Percentiles rank a stretch among this genome's conserved stretches.
Conservation (phyloP, 2,888 invertebrate species). For the Leptopilina myrica region DNA sequence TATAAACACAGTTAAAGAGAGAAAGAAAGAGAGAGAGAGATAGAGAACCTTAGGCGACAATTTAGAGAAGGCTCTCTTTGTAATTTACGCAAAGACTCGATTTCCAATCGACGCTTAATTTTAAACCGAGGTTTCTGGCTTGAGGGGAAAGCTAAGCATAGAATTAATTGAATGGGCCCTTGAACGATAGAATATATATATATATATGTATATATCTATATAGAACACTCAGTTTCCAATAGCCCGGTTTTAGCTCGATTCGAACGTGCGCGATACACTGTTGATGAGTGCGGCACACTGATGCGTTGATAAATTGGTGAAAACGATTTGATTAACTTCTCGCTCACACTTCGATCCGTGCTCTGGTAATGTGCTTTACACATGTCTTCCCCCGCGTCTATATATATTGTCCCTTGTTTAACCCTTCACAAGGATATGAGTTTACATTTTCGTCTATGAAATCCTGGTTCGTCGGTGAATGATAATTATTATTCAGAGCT, state of each 20-base stretch:
- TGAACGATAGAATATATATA: conserved; percentile 51
- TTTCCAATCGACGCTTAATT: conserved; percentile 7
- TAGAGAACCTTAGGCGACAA: background rate
- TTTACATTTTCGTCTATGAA: conserved; percentile 53
- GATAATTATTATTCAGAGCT: conserved; percentile 10
- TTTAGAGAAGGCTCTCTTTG: background rate
- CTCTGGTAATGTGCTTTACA: conserved; percentile 41
- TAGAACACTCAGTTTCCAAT: conserved; percentile 45
- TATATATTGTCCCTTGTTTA: background rate
- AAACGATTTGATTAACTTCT: conserved; percentile 69
- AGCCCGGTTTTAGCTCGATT: conserved; percentile 40
- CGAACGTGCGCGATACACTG: conserved; percentile 24
- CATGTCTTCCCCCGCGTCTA: conserved; percentile 13
- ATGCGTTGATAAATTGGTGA: conserved; percentile 64
- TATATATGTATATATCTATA: conserved; percentile 45
- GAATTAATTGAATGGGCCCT: conserved; percentile 47
- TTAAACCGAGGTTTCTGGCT: background rate
- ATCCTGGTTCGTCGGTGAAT: background rate
- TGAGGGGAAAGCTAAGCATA: conserved; percentile 2
- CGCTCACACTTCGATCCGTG: conserved; percentile 62
- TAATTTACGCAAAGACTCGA: background rate
- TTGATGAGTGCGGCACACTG: conserved; percentile 40
- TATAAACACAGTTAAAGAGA: no score
- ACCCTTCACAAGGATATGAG: background rate
- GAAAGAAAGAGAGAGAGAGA: no score